Evolutionary conservation across 2,113 vertebrate genomes (phyloP).

Genomic region (Caloenas nicobarica): DNA sequence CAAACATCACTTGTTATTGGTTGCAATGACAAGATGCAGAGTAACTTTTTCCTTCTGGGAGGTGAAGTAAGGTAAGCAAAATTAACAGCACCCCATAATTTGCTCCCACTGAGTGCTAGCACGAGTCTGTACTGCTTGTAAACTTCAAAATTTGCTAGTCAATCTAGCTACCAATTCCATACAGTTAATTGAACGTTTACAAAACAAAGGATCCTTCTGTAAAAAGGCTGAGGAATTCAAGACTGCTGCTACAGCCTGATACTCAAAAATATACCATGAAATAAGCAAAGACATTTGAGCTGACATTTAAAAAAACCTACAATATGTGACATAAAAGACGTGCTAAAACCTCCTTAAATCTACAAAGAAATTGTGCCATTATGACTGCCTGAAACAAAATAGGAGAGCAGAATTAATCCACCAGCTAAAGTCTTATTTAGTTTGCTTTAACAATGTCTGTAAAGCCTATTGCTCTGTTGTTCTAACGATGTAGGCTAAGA

Average conservation of each 20-base stretch:
- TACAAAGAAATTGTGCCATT: neutral
- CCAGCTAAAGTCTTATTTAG: neutral
- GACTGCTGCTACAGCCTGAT: neutral
- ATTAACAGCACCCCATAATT: neutral
- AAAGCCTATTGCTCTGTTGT: constrained; percentile 19
- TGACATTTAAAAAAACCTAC: neutral
- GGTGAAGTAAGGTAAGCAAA: neutral
- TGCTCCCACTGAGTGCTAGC: neutral
- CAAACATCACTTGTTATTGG: neutral
- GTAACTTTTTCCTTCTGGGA: neutral
- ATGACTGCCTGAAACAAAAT: neutral
- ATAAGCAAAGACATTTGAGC: neutral
- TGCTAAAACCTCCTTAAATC: neutral
- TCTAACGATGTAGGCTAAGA: constrained; percentile 54
- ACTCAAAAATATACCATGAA: neutral
- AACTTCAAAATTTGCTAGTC: neutral
- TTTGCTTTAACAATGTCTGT: constrained; percentile 34
- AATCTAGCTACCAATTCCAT: neutral
- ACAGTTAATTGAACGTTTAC: neutral
- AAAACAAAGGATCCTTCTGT: neutral
- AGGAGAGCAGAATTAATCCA: constrained; percentile 27
- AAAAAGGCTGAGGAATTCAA: neutral
- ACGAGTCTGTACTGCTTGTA: neutral
- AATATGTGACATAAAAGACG: neutral
- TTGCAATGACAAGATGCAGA: neutral